Conservation (phyloP, 1,140 invertebrate genomes). For the Diachasma alloeum region DNA sequence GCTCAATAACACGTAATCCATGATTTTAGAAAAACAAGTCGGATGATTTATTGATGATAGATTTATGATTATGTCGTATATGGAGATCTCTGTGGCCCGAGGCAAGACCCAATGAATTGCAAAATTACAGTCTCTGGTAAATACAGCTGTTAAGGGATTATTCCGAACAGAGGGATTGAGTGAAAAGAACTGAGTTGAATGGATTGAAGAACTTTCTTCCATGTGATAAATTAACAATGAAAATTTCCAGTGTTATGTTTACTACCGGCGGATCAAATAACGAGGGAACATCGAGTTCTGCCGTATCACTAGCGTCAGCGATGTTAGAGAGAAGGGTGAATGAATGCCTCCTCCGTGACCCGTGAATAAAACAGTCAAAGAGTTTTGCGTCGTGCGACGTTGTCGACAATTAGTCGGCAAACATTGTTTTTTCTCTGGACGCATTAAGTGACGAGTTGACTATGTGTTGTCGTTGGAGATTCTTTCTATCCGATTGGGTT, state of each 20-base stretch:
- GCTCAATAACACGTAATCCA: not conserved
- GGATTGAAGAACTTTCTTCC: not conserved
- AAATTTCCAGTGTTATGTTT: not conserved
- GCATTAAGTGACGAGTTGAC: not conserved
- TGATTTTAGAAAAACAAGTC: not conserved
- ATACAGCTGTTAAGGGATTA: not conserved
- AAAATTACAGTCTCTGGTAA: not conserved
- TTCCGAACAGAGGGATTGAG: too few relatives aligned
- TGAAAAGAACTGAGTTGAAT: too few relatives aligned
- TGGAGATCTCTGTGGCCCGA: not conserved
- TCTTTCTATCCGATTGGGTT: not conserved
- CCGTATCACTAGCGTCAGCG: constrained; percentile 5
- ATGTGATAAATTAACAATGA: not conserved
- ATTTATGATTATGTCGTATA: not conserved
- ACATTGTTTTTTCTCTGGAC: not conserved
- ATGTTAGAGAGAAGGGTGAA: not conserved
- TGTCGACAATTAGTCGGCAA: constrained; percentile 5
- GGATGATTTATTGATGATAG: not conserved
- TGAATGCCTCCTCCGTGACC: constrained; percentile 10
- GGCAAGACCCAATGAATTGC: not conserved
- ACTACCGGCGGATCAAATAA: not conserved
- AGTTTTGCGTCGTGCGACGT: not conserved
- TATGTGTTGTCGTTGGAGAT: not conserved
- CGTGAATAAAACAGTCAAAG: constrained; percentile 14
- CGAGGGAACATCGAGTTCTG: not conserved